These are phyloP conservation scores for Gandaritis pyraliata DNA, from an alignment of 2,888 invertebrate genomes.

Conservation along the genomic window DNA sequence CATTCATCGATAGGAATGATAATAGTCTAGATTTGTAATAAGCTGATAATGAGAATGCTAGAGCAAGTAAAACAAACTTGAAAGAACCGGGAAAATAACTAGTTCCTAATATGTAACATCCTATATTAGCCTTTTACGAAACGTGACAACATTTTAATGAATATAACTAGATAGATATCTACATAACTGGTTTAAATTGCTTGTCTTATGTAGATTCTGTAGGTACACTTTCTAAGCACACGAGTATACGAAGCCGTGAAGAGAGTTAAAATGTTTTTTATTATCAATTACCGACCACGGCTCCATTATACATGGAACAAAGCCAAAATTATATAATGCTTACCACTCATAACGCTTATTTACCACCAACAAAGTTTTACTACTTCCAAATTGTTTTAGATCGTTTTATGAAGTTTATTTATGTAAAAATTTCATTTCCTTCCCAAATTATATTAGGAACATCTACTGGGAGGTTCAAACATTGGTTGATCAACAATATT, in stretches of 20 bases:
- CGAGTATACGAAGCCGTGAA: constrained; percentile 38
- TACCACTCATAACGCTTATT: constrained; percentile 37
- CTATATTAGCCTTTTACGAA: constrained; percentile 10
- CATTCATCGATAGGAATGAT: constrained; percentile 39
- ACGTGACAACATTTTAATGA: constrained; percentile 23
- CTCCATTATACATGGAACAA: constrained; percentile 48
- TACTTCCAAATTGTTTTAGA: constrained; percentile 24
- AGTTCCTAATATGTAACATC: constrained; percentile 8
- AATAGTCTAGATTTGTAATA: constrained; percentile 33
- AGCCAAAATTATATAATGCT: constrained; percentile 45
- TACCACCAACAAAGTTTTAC: constrained; percentile 30
- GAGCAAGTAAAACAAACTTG: constrained; percentile 12
- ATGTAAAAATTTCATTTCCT: constrained; percentile 22
- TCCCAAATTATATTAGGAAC: constrained; percentile 18
- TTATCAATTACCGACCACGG: constrained; percentile 48
- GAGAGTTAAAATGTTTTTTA: constrained; percentile 44
- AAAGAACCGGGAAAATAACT: neutral
- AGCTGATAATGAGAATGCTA: constrained; percentile 27
- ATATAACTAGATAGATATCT: constrained; percentile 9
- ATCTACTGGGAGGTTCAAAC: neutral
- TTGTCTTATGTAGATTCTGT: constrained; percentile 37
- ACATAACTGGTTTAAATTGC: constrained; percentile 17
- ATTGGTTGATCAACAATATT: no score
- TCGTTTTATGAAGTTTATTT: constrained; percentile 19
- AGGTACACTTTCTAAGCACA: constrained; percentile 37